These are phyloP conservation scores for Callimorpha dominula DNA, from an alignment of 2,888 invertebrate species.

Conservation along the genomic window DNA sequence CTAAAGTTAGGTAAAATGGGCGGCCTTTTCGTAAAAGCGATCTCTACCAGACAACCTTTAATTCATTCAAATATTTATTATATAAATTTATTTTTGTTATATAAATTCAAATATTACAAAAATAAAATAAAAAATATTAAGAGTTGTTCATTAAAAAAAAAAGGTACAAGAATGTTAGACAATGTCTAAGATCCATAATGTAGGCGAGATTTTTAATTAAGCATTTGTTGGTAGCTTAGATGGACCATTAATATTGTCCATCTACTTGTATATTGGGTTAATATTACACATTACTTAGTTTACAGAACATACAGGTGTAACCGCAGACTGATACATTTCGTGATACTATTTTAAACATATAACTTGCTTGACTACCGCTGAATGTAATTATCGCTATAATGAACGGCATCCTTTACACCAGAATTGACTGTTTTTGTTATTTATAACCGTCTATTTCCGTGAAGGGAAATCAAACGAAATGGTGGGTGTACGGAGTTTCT, in stretches of 20 bases:
- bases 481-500: neutral
- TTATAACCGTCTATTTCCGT: neutral
- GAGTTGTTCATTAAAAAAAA: too few species aligned
- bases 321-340: slow-evolving; percentile 27
- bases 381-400: slow-evolving; percentile 2
- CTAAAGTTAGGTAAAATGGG: too few species aligned
- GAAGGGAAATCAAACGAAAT: neutral
- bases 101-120: too few species aligned
- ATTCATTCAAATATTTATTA: too few species aligned
- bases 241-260: too few species aligned
- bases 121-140: too few species aligned
- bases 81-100: too few species aligned
- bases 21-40: too few species aligned
- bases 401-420: neutral
- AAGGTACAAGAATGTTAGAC: too few species aligned
- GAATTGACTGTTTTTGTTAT: neutral
- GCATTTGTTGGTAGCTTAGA: neutral
- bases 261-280: neutral
- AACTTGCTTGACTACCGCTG: slow-evolving; percentile 18
- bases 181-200: too few species aligned
- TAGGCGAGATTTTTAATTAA: too few species aligned
- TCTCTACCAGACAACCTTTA: too few species aligned
- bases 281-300: neutral
- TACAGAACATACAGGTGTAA: slow-evolving; percentile 1
- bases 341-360: slow-evolving; percentile 24